Percentiles rank a stretch among this genome's conserved stretches.
Evolutionary conservation across 2,888 invertebrate genomes (phyloP).

Genomic region (Dione juno): DNA sequence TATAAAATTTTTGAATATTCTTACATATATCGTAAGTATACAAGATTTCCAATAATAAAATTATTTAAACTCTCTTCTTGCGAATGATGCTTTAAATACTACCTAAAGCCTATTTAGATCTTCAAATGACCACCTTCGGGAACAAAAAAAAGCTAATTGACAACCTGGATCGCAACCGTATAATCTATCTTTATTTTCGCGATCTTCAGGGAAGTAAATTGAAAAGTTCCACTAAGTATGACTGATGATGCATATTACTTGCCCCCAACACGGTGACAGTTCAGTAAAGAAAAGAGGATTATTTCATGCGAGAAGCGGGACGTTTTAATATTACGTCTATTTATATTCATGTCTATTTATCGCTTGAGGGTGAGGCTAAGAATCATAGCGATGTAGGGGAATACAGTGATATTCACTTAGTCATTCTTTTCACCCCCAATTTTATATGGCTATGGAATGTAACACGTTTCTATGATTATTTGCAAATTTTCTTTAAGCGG

Average conservation of each 20-base stretch:
- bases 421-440: conserved; percentile 54
- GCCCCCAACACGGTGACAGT: conserved; percentile 72
- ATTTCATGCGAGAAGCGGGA: conserved; percentile 69
- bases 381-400: conserved; percentile 69
- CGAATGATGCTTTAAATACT: background rate
- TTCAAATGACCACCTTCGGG: conserved; percentile 10
- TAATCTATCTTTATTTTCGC: conserved; percentile 78
- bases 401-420: conserved; percentile 76
- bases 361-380: conserved; percentile 61
- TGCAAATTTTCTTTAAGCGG: background rate
- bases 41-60: too few species aligned
- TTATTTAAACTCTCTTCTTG: too few species aligned
- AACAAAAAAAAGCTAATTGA: conserved; percentile 32
- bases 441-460: conserved; percentile 38
- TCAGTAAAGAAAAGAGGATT: conserved; percentile 77
- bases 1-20: too few species aligned
- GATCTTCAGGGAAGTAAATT: conserved; percentile 74
- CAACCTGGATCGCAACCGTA: conserved; percentile 36
- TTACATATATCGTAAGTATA: too few species aligned
- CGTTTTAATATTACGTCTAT: conserved; percentile 79
- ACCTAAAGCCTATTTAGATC: background rate
- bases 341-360: conserved; percentile 77
- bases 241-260: conserved; percentile 80
- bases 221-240: conserved; percentile 82
- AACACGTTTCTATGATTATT: background rate